These are phyloP conservation scores for Reticulitermes lucifugus DNA, from an alignment of 2,888 invertebrate genomes.

Conservation along the genomic window DNA sequence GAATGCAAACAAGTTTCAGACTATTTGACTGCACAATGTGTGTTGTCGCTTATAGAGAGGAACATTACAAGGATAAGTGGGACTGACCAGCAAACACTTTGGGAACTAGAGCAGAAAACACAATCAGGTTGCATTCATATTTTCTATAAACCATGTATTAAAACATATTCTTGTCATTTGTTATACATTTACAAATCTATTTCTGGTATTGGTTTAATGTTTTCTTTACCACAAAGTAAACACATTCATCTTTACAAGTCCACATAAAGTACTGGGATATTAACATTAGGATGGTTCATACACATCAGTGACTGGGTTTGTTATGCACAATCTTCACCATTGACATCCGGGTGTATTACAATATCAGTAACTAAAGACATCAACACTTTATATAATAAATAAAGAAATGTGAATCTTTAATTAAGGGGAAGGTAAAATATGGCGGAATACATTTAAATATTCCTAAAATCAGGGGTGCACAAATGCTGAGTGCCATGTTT, in stretches of 20 bases:
- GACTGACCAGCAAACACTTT: neutral
- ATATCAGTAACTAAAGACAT: neutral
- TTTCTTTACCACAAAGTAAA: constrained; percentile 45
- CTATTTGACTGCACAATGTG: too few species aligned
- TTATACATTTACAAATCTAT: constrained; percentile 54
- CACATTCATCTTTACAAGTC: constrained; percentile 43
- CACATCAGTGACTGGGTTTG: constrained; percentile 39
- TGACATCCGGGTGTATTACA: neutral
- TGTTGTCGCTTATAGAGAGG: too few species aligned
- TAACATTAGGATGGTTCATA: constrained; percentile 44
- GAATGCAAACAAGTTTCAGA: too few species aligned
- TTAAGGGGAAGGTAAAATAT: constrained; percentile 1
- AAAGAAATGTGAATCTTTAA: neutral
- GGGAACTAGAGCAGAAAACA: neutral
- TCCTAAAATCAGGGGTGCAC: too few species aligned
- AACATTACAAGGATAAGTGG: neutral
- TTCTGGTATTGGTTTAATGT: constrained; percentile 27
- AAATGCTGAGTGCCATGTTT: too few species aligned
- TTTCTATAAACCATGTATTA: constrained; percentile 56
- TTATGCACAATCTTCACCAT: constrained; percentile 22
- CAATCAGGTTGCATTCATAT: constrained; percentile 1
- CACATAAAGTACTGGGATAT: constrained; percentile 33
- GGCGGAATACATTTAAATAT: neutral
- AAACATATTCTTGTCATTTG: constrained; percentile 54
- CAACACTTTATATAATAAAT: constrained; percentile 30